Conservation (phyloP, 2,888 invertebrate species). For the Steinernema scapterisci region DNA sequence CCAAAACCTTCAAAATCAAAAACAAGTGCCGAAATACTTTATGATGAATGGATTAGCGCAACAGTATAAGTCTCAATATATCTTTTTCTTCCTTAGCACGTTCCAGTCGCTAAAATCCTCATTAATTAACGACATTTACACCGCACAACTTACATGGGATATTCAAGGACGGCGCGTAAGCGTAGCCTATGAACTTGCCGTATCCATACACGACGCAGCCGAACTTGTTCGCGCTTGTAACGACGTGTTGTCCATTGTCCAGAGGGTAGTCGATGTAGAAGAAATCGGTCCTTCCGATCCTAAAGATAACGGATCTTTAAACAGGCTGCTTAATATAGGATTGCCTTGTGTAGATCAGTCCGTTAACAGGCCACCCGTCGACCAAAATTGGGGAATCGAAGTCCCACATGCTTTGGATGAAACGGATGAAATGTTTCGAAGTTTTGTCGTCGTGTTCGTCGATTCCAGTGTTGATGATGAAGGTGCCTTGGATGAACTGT, state of each 20-base stretch:
- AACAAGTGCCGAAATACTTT: too few relatives aligned
- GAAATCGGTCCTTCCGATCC: conserved; percentile 15
- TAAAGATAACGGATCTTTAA: background rate
- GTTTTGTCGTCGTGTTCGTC: background rate
- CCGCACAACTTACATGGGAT: background rate
- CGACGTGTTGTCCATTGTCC: background rate
- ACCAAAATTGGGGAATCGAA: background rate
- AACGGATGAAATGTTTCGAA: background rate
- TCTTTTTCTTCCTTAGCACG: background rate
- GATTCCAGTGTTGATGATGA: conserved; percentile 2
- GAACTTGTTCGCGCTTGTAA: background rate
- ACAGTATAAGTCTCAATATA: too few relatives aligned
- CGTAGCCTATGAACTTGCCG: background rate
- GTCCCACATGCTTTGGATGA: background rate
- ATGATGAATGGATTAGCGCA: too few relatives aligned
- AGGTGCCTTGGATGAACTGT: background rate
- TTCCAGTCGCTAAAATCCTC: background rate
- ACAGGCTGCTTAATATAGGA: background rate
- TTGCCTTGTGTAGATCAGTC: background rate
- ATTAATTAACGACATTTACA: too few relatives aligned
- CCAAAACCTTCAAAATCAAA: too few relatives aligned
- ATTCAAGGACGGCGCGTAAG: background rate
- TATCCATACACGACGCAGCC: conserved; percentile 14
- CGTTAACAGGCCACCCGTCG: conserved; percentile 4
- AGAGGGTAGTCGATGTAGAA: conserved; percentile 23